phyloP scores from a whole-genome alignment of 2,888 invertebrate genomes.

The Diarsia dahlii region DNA sequence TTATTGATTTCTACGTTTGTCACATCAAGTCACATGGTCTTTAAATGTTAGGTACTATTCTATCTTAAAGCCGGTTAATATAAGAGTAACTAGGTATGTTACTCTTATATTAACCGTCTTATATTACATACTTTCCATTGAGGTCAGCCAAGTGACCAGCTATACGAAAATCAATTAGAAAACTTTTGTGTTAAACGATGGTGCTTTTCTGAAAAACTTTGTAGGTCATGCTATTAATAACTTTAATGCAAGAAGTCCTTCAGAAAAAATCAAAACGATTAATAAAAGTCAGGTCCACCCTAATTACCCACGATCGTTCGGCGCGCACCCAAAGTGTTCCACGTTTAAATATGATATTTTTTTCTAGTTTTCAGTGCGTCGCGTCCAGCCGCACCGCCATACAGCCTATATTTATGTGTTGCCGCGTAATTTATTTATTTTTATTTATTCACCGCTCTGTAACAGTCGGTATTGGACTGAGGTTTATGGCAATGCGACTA shows the following conservation, averaged over 20 bases:
- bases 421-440: conserved; percentile 82
- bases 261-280: not conserved
- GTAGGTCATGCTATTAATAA: not conserved
- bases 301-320: conserved; percentile 32
- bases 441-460: conserved; percentile 72
- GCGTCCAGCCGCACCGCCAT: conserved; percentile 52
- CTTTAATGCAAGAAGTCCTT: not conserved
- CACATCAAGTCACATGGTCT: not conserved
- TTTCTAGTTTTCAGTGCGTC: conserved; percentile 82
- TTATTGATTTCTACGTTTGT: too few relatives aligned
- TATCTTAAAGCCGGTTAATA: not conserved
- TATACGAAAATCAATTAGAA: too few relatives aligned
- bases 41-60: not conserved
- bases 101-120: too few relatives aligned
- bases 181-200: too few relatives aligned
- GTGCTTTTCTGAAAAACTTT: not conserved
- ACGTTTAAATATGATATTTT: conserved; percentile 84
- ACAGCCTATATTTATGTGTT: conserved; percentile 83
- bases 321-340: conserved; percentile 85
- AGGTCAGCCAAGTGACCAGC: too few relatives aligned
- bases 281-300: conserved; percentile 69
- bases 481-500: conserved; percentile 60
- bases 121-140: too few relatives aligned
- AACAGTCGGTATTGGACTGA: conserved; percentile 54
- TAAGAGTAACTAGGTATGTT: too few relatives aligned